A percentile compares a stretch with the other conserved stretches of the same genome.
Evolutionary conservation across 2,888 invertebrate species (phyloP).

Genomic region (Platycnemis pennipes): DNA sequence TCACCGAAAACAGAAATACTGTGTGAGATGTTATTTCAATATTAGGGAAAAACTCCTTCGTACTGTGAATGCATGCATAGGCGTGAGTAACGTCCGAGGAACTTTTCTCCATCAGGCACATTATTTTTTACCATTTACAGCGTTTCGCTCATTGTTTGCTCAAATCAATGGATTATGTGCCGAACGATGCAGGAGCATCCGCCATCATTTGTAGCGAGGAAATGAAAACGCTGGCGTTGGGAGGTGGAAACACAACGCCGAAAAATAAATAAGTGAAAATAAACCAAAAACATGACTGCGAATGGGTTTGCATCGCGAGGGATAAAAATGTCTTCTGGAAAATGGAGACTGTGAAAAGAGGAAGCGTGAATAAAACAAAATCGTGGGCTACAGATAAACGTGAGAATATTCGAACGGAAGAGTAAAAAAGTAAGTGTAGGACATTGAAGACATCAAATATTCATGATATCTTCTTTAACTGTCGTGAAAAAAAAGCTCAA

Average conservation of each 20-base stretch:
- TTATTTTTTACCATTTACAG: not conserved
- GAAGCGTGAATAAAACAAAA: not conserved
- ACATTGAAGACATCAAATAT: too few species aligned
- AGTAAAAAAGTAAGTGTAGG: too few species aligned
- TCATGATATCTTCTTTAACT: too few species aligned
- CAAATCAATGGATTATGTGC: slow-evolving; percentile 26
- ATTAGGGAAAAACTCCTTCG: not conserved
- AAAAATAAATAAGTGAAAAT: not conserved
- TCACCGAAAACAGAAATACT: not conserved
- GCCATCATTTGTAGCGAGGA: not conserved
- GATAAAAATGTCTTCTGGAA: not conserved
- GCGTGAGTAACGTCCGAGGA: not conserved
- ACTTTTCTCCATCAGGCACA: not conserved
- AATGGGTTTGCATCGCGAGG: not conserved
- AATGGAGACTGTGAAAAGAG: not conserved
- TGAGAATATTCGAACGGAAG: not conserved
- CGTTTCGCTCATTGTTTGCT: not conserved
- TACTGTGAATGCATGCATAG: not conserved
- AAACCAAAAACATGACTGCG: not conserved
- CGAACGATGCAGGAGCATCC: not conserved
- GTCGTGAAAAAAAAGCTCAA: too few species aligned
- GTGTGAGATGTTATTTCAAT: not conserved
- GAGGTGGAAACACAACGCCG: not conserved
- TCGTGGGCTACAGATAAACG: too few species aligned
- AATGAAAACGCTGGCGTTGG: slow-evolving; percentile 13